These are phyloP conservation scores for Bergia sp. DNA, from an alignment of 92 coral and sea anemone species.

Conservation along the genomic window DNA sequence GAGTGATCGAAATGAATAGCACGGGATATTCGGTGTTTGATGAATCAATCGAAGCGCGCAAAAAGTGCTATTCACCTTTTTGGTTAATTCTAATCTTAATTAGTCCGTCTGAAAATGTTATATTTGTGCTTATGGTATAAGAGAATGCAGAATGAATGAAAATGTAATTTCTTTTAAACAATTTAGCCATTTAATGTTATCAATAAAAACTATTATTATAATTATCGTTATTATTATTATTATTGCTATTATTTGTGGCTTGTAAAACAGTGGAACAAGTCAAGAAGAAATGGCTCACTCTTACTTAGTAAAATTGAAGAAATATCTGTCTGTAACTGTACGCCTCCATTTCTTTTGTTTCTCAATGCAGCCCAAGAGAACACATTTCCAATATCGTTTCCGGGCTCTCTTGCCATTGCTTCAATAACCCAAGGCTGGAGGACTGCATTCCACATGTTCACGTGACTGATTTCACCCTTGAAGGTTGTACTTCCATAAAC, in stretches of 20 bases:
- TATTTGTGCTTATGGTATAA: too few relatives aligned
- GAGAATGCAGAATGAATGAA: too few relatives aligned
- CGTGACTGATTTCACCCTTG: conserved; percentile 2
- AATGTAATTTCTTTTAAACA: too few relatives aligned
- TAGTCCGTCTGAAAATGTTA: too few relatives aligned
- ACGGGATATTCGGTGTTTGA: too few relatives aligned
- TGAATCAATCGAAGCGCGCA: too few relatives aligned
- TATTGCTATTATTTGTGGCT: background rate
- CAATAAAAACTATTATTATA: too few relatives aligned
- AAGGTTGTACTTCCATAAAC: background rate
- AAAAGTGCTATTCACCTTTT: too few relatives aligned
- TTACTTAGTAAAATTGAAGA: conserved; percentile 17
- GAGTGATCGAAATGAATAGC: too few relatives aligned
- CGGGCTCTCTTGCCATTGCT: conserved; percentile 2
- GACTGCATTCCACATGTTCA: background rate
- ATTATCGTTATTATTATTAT: background rate
- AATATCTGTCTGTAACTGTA: conserved; percentile 1
- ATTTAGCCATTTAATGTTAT: too few relatives aligned
- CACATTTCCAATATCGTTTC: conserved; percentile 9
- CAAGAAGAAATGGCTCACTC: background rate
- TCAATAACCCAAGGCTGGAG: background rate
- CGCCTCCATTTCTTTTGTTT: background rate
- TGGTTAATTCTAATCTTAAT: too few relatives aligned
- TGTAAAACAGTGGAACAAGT: background rate
- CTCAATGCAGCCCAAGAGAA: background rate